A percentile compares a stretch with the other conserved stretches of the same genome.
phyloP scores from a whole-genome alignment of 2,113 vertebrate species.

The Hemiscyllium ocellatum region DNA sequence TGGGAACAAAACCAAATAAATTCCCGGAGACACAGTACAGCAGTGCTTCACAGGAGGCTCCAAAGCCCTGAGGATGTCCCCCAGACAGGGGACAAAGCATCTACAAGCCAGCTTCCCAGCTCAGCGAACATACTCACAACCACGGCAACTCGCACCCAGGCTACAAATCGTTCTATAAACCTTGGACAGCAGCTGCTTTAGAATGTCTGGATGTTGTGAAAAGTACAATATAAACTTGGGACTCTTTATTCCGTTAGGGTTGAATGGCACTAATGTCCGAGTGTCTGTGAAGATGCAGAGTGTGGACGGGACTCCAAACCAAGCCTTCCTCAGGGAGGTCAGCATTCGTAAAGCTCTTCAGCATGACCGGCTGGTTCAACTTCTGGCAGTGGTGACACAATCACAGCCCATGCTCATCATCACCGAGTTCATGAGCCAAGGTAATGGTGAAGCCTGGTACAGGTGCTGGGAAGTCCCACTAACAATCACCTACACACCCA shows the following conservation, averaged over 20 bases:
- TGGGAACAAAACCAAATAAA: too few species aligned
- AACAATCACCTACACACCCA: background rate
- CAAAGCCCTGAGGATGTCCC: too few species aligned
- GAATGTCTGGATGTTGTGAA: background rate
- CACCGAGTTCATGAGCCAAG: constrained; percentile 1
- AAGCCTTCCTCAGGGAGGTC: background rate
- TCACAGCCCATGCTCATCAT: constrained; percentile 22
- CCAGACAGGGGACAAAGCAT: too few species aligned
- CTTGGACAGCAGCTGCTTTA: background rate
- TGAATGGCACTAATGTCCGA: background rate
- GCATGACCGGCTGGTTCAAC: background rate
- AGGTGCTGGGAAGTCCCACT: background rate
- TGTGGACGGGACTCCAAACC: background rate
- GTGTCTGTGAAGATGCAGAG: background rate
- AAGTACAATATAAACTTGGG: background rate
- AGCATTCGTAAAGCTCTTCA: background rate
- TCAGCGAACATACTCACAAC: too few species aligned
- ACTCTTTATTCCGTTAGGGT: background rate
- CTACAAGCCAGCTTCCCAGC: too few species aligned
- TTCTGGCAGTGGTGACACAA: background rate
- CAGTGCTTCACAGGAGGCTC: too few species aligned
- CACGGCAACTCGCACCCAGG: too few species aligned
- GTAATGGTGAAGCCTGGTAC: background rate
- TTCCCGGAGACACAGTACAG: too few species aligned
- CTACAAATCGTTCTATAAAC: too few species aligned